Evolutionary conservation across 2,113 vertebrate species (phyloP).

Genomic region (Carassius auratus): DNA sequence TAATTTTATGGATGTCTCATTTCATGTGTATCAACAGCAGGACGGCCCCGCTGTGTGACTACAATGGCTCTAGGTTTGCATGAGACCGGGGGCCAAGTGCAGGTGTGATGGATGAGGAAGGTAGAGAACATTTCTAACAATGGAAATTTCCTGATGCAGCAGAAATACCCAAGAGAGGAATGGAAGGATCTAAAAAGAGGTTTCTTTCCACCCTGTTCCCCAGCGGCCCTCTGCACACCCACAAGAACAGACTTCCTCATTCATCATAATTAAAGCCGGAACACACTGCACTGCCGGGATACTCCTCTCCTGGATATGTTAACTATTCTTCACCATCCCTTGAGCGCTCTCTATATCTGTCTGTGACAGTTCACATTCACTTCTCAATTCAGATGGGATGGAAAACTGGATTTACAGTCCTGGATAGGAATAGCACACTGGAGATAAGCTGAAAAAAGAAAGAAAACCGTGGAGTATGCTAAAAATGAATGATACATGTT

Average conservation of each 20-base stretch:
- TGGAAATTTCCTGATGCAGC: constrained; percentile 8
- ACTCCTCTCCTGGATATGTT: constrained; percentile 5
- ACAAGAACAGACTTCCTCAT: constrained; percentile 30
- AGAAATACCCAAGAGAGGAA: constrained; percentile 27
- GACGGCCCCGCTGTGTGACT: neutral
- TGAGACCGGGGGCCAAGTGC: neutral
- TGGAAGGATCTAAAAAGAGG: neutral
- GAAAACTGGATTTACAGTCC: neutral
- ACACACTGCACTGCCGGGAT: neutral
- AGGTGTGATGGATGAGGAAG: constrained; percentile 48
- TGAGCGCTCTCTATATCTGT: neutral
- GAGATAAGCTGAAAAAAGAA: neutral
- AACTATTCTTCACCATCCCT: neutral
- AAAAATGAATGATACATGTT: neutral
- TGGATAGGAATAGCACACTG: neutral
- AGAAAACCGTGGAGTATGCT: neutral
- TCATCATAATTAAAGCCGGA: constrained; percentile 53
- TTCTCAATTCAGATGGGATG: constrained; percentile 8
- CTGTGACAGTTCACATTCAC: constrained; percentile 15
- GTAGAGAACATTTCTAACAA: constrained; percentile 19
- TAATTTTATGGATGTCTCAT: constrained; percentile 15
- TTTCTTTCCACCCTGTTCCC: constrained; percentile 13
- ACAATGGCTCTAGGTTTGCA: neutral
- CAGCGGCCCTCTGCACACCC: constrained; percentile 16
- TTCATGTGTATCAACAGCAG: constrained; percentile 8